phyloP scores from a whole-genome alignment of 2,113 vertebrate genomes.

The Eolophus roseicapilla region DNA sequence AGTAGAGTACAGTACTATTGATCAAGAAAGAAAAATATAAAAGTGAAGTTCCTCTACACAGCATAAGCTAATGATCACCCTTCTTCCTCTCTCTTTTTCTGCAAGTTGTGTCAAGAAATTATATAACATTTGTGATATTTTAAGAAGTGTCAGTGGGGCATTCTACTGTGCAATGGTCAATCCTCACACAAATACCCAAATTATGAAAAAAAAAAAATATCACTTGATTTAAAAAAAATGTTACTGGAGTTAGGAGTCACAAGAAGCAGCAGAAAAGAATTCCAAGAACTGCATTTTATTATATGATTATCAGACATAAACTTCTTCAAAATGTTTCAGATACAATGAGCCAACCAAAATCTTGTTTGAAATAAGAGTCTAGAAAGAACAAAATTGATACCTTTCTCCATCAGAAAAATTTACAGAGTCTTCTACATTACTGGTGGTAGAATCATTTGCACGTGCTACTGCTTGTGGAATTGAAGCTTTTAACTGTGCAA shows the following conservation, averaged over 20 bases:
- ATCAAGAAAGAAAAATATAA: not conserved
- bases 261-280: conserved; percentile 29
- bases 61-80: not conserved
- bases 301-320: not conserved
- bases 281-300: conserved; percentile 40
- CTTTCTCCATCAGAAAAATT: conserved; percentile 75
- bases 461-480: conserved; percentile 55
- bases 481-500: conserved; percentile 76
- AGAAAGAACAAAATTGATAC: conserved; percentile 67
- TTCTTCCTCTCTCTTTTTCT: not conserved
- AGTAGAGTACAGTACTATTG: not conserved
- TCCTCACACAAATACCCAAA: not conserved
- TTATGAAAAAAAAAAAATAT: not conserved
- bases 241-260: not conserved
- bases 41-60: not conserved
- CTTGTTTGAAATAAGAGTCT: not conserved
- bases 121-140: not conserved
- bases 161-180: not conserved
- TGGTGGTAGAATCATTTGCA: conserved; percentile 71
- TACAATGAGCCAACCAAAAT: not conserved
- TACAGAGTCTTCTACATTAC: conserved; percentile 71
- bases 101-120: not conserved
- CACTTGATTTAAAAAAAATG: not conserved
- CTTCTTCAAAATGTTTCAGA: not conserved
- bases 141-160: not conserved